Percentiles rank a stretch among this genome's conserved stretches.
phyloP scores from a whole-genome alignment of 2,888 invertebrate species.

The Parnassius mnemosyne region DNA sequence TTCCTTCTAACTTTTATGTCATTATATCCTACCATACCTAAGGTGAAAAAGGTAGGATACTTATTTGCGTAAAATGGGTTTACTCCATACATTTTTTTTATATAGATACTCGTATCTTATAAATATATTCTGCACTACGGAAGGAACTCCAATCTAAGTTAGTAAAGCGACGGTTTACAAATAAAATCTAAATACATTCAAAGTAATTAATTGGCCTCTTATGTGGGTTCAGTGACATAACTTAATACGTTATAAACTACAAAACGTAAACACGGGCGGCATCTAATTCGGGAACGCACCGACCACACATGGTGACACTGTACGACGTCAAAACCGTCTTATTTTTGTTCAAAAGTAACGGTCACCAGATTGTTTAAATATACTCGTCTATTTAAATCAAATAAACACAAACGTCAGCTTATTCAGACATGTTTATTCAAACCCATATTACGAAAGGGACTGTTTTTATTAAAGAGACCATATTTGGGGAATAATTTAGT shows the following conservation, averaged over 20 bases:
- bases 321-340: slow-evolving; percentile 28
- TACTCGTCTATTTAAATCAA: slow-evolving; percentile 10
- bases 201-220: slow-evolving; percentile 17
- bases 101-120: too few relatives aligned
- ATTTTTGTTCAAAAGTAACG: slow-evolving; percentile 36
- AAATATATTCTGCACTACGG: too few relatives aligned
- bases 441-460: background rate
- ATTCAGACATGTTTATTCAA: slow-evolving; percentile 1
- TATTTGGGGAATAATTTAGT: background rate
- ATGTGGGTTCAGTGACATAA: slow-evolving; percentile 24
- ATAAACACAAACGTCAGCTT: slow-evolving; percentile 7
- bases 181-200: slow-evolving; percentile 2
- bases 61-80: too few relatives aligned
- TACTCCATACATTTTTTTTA: too few relatives aligned
- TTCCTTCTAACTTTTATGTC: too few relatives aligned
- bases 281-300: slow-evolving; percentile 36
- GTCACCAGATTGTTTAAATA: slow-evolving; percentile 31
- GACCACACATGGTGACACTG: slow-evolving; percentile 41
- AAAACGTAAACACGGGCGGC: slow-evolving; percentile 25
- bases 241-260: slow-evolving; percentile 24
- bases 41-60: too few relatives aligned
- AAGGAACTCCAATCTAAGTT: too few relatives aligned
- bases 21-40: too few relatives aligned
- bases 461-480: background rate
- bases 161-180: slow-evolving; percentile 3